Evolutionary conservation across 2,113 vertebrate genomes (phyloP).

Genomic region (Junco hyemalis): DNA sequence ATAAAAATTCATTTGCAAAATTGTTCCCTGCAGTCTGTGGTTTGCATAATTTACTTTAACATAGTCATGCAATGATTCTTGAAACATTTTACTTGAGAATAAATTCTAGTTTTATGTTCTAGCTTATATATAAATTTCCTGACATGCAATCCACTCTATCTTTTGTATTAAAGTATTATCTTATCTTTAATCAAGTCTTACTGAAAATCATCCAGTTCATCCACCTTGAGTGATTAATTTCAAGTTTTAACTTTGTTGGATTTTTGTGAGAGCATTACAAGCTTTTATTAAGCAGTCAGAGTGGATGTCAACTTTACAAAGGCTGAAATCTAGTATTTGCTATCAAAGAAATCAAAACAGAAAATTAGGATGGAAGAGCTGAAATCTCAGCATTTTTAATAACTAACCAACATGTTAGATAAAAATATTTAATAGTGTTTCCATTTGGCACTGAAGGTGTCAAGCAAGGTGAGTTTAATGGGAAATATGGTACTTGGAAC

Average conservation of each 20-base stretch:
- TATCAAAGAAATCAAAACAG: background rate
- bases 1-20: constrained; percentile 18
- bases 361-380: background rate
- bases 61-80: background rate
- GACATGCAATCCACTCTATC: background rate
- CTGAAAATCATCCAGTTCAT: background rate
- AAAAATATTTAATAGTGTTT: background rate
- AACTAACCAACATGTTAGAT: background rate
- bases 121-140: background rate
- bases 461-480: background rate
- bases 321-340: background rate
- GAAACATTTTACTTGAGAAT: background rate
- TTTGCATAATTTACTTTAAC: constrained; percentile 29
- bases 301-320: background rate
- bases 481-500: background rate
- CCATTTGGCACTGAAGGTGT: background rate
- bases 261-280: background rate
- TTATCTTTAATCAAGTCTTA: background rate
- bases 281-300: background rate
- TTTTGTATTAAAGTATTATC: background rate
- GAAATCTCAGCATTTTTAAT: background rate
- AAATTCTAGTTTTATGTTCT: background rate
- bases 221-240: background rate
- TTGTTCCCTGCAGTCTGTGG: background rate
- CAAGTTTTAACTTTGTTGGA: background rate